phyloP scores from a whole-genome alignment of 1,140 invertebrate species.

The Cydia fagiglandana region DNA sequence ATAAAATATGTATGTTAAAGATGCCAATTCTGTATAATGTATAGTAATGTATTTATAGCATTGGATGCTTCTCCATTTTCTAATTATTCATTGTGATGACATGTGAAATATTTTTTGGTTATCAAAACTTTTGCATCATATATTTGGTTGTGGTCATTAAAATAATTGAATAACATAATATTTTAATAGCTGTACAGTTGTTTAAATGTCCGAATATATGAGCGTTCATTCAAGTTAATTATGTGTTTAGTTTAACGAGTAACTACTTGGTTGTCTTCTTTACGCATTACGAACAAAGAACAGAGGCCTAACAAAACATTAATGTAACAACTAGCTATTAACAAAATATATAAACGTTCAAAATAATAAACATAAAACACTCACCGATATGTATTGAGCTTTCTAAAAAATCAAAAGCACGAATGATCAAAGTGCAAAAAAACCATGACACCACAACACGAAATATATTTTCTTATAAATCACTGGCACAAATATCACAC shows the following conservation, averaged over 20 bases:
- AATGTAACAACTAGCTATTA: not conserved
- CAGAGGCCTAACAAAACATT: not conserved
- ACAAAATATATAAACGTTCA: not conserved
- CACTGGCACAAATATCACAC: constrained; percentile 21
- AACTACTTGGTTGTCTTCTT: not conserved
- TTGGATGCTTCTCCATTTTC: not conserved
- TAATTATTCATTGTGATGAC: not conserved
- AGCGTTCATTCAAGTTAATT: constrained; percentile 7
- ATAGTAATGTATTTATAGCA: not conserved
- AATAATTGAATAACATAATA: not conserved
- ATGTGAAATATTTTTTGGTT: not conserved
- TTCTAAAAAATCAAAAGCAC: constrained; percentile 23
- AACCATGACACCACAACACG: constrained; percentile 18
- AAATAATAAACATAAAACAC: constrained; percentile 25
- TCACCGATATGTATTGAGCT: constrained; percentile 28
- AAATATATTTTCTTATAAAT: constrained; percentile 7
- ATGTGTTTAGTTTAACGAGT: not conserved
- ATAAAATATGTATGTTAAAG: no score
- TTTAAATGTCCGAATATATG: not conserved
- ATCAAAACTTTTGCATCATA: not conserved
- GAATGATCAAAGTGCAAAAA: constrained; percentile 26
- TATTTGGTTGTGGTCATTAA: not conserved
- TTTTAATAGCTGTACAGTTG: constrained; percentile 15
- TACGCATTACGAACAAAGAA: constrained; percentile 18
- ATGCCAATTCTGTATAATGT: not conserved